Evolutionary conservation across 2,797 vertebrate species (phyloP).

Genomic region (Calcarius lapponicus): DNA sequence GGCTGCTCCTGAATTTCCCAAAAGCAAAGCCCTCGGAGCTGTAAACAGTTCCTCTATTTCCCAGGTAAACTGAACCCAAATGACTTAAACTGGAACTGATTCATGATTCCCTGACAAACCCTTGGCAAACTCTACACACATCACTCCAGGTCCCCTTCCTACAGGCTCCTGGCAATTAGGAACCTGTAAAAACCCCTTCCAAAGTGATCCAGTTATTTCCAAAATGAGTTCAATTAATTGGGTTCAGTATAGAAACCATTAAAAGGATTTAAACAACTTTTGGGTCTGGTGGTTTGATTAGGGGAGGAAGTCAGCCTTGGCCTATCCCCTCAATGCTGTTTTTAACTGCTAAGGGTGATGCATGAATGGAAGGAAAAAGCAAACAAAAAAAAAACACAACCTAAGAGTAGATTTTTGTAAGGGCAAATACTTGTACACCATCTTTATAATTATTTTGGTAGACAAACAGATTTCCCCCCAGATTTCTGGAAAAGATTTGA

Average conservation of each 20-base stretch:
- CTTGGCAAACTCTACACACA: not conserved
- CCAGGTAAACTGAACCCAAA: not conserved
- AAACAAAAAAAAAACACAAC: not conserved
- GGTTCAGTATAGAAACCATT: not conserved
- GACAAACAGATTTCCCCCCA: not conserved
- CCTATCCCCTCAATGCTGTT: not conserved
- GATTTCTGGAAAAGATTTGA: slow-evolving; percentile 15
- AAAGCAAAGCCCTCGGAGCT: not conserved
- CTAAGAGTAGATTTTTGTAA: not conserved
- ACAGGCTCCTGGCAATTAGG: not conserved
- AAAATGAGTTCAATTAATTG: not conserved
- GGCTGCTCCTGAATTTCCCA: not conserved
- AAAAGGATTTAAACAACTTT: not conserved
- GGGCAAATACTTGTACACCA: not conserved
- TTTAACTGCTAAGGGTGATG: not conserved
- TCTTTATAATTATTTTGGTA: not conserved
- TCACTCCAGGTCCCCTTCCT: not conserved
- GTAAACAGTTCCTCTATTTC: not conserved
- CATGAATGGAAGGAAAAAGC: not conserved
- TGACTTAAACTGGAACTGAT: not conserved
- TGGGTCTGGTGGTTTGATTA: not conserved
- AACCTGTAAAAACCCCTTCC: not conserved
- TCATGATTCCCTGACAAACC: not conserved
- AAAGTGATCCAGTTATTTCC: not conserved
- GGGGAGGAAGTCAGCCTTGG: not conserved